Base-by-base conservation (phyloP, 2,888 invertebrate species). In the Metallyticus violacea region DNA sequence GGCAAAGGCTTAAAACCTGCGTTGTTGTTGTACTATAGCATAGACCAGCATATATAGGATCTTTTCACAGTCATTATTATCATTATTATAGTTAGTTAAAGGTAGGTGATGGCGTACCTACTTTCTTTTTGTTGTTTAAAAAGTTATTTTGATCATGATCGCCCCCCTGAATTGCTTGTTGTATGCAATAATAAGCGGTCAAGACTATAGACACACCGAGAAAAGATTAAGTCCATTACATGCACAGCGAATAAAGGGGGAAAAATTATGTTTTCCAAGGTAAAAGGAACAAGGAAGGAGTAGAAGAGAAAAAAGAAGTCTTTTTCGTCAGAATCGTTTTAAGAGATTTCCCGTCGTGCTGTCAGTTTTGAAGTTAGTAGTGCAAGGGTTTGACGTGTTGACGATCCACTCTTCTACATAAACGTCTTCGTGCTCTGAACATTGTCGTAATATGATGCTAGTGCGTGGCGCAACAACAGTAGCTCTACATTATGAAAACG, bases 81-180 rank as follows among this genome's bases (percentile, higher is more conserved):
- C 81, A 87, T 87, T 85, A 87, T 87, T 87, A 87, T 80, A 82
- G 87, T 87, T 85, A 85, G 87, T 87, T 87, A 87, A 87, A 87
- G 81, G 87, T 81, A 80, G 84, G 80, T 87, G 87, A 85, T 87
- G 85, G 82, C 62, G 78, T 77, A 81, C 82, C 82, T 86, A 86
- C 78, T 86, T 86, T 86, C 79, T 85, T 85, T 78, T 86, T 86
- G 83, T 86, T 86, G 86, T 86, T 87, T 88, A 86, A 88, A 88
- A 88, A 86, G 86, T 86, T 86, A 88, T 88, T 88, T 88, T 81
- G 85, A 85, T 85, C 85, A 85, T 88, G 88, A 88, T 88, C 86
- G 85, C 86, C 77, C 82, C 81, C 82, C 82, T 83, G 76, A 83
- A 83, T 83, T 83, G 83, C 83, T 83, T 83, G 40, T 62, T 62